Base-by-base conservation (phyloP, 35 echinoderm and acorn worm species). In the Diadema setosum region DNA sequence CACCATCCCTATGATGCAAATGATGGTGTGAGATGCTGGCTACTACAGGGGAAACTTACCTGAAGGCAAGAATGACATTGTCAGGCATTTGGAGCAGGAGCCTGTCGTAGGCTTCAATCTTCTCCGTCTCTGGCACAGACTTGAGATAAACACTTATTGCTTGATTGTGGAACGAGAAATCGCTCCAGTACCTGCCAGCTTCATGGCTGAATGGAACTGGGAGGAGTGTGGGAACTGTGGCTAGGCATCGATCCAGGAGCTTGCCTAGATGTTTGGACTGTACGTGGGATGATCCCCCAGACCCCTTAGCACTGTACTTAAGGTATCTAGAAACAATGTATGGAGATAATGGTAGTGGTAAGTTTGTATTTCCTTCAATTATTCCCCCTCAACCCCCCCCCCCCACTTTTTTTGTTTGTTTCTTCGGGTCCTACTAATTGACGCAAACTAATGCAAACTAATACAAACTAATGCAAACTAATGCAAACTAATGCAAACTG, bases 81-180 rank as follows among this genome's bases (percentile, higher is more conserved):
- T 78, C 73, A 5, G 39, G 73, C 73, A 78, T 78, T n/a, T 78
- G 73, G n/a, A 78, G 37, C 16, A 35, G 73, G 37, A 78, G 40
- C 35, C 25, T 78, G 2, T 78, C 73, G 25, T 78, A 78, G 11
- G 29, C 33, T 36, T 78, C 73, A 33, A 78, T 78, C 40, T 4
- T 34, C 35, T 78, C 73, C 37, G n/a, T 17, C 1, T 15, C 37
- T 0, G 11, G 8, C 0, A 78, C 40, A 9, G 29, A 36, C 17
- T 78, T 36, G 0, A 78, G 29, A 23, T 44, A 78, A 26, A 78
- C 4, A 5, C n/a, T 5, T 8, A 78, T 78, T 36, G 37, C 73
- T n/a, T 41, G 73, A 25, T 78, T 78, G 37, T 44, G 73, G 37
- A 78, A 78, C 34, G 73, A 78, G 73, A 78, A 78, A 23, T 78